Evolutionary conservation across 2,113 vertebrate species (phyloP), one percentile per base, ranked within the genome.

Genomic region (Eurystomus gularis): DNA sequence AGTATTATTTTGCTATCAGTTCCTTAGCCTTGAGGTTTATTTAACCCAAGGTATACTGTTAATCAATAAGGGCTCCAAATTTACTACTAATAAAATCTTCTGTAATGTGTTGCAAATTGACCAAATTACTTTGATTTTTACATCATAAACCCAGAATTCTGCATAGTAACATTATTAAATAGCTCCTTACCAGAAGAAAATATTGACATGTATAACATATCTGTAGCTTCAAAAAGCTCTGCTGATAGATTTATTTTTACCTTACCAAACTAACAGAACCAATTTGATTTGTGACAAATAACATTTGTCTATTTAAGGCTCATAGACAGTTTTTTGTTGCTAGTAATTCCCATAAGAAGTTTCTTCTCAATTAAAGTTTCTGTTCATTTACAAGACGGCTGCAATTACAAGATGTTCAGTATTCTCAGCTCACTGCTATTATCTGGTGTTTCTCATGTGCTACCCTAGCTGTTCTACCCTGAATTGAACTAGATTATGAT

Each of bases 401-500:
- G 80, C 75, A 97, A 96, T 97, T 95, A 94, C 73, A 95, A 96
- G 80, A 93, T 95, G 80, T 79, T 96, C 77, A 23, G 60, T 69
- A 86, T 82, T 96, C 60, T 93, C 61, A 85, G 61, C 86, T 91
- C 76, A 89, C 51, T 75, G 48, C 76, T 95, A 81, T 96, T 90
- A 82, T 95, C 82, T 83, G 79, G 20, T 88, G 82, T 78, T 97
- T 92, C 75, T 89, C 61, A 12, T 72, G 33, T 70, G 49, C 49
- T 83, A 33, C 92, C 72, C 17, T 71, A 88, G 85, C 35, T 94
- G 35, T 65, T 94, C 60, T 89, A 82, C 48, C 17, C 91, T 91
- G 76, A 96, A 97, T 86, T 96, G 95, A 94, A 70, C 72, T 77
- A 94, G 79, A 95, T 93, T 94, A 88, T 96, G 95, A 96, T 97